Evolutionary conservation across 1,140 invertebrate genomes (phyloP).

Genomic region (Meloidogyne exigua): DNA sequence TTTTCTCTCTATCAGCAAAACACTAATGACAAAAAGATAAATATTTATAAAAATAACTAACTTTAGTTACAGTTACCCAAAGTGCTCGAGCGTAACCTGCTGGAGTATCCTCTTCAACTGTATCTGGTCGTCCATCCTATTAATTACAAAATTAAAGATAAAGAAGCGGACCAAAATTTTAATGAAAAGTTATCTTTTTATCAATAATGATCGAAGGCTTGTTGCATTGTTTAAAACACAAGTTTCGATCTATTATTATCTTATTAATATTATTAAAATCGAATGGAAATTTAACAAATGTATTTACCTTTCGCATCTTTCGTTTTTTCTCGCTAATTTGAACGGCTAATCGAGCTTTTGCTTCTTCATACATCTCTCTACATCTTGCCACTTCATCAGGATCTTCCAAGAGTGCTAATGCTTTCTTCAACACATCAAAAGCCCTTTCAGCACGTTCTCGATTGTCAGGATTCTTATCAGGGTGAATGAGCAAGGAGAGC

Average conservation of each 20-base stretch:
- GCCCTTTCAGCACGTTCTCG: constrained; percentile 83
- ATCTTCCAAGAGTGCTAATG: constrained; percentile 92
- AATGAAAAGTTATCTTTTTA: no score
- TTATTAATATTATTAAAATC: not conserved
- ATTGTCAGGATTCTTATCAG: constrained; percentile 96
- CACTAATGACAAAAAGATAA: constrained; percentile 36
- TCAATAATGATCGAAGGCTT: no score
- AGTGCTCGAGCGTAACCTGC: constrained; percentile 55
- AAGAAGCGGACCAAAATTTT: no score
- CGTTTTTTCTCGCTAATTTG: constrained; percentile 93
- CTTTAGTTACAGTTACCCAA: constrained; percentile 57
- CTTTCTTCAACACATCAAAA: constrained; percentile 90
- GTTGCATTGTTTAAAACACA: no score
- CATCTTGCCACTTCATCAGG: constrained; percentile 89
- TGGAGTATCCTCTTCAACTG: constrained; percentile 81
- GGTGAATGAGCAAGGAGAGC: constrained; percentile 95
- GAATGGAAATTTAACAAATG: not conserved
- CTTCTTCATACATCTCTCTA: constrained; percentile 93
- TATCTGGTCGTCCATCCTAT: constrained; percentile 75
- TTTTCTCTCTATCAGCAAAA: constrained; percentile 62
- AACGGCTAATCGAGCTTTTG: constrained; percentile 85
- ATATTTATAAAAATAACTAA: constrained; percentile 20
- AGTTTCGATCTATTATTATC: no score
- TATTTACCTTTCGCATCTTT: constrained; percentile 78
- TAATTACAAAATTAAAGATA: not conserved